Percentiles rank a stretch among this genome's conserved stretches.
phyloP scores from a whole-genome alignment of 37 sponge, comb jelly and placozoan genomes.

The Chondrilla cf. caribensis region DNA sequence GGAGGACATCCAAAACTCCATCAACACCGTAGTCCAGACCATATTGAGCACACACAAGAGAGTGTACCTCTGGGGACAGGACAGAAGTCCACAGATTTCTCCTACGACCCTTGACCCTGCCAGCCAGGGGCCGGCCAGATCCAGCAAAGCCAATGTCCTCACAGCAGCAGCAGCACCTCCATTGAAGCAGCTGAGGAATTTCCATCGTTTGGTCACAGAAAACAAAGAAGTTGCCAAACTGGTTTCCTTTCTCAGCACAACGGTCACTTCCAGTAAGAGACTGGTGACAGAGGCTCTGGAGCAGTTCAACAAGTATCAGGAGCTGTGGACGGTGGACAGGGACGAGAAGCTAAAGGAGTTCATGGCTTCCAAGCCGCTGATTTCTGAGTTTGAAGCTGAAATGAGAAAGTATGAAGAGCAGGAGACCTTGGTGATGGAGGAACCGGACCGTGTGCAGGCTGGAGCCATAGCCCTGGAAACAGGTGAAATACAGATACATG shows the following conservation, averaged over 20 bases:
- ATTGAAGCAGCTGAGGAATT: slow-evolving; percentile 33
- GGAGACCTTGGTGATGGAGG: slow-evolving; percentile 57
- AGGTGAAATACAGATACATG: slow-evolving; percentile 28
- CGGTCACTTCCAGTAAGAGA: slow-evolving; percentile 82
- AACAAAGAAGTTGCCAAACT: slow-evolving; percentile 94
- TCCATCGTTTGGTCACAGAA: slow-evolving; percentile 62
- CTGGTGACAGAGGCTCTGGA: slow-evolving; percentile 67
- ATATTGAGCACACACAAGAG: slow-evolving; percentile 35
- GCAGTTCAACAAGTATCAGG: slow-evolving; percentile 78
- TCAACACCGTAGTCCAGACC: slow-evolving; percentile 54
- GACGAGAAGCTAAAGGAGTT: slow-evolving; percentile 65
- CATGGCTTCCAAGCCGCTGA: slow-evolving; percentile 64
- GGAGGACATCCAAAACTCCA: slow-evolving; percentile 61
- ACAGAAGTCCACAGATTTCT: background rate
- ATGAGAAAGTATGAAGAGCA: slow-evolving; percentile 49
- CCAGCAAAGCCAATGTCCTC: slow-evolving; percentile 28
- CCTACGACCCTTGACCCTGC: background rate
- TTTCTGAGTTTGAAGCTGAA: slow-evolving; percentile 89
- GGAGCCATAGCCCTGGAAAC: slow-evolving; percentile 69
- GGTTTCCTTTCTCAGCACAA: slow-evolving; percentile 72
- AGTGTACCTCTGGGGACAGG: slow-evolving; percentile 58
- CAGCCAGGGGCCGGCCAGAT: slow-evolving; percentile 25
- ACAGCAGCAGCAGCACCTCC: slow-evolving; percentile 16
- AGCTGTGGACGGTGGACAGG: slow-evolving; percentile 83
- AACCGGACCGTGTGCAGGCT: slow-evolving; percentile 31